Base-by-base conservation (phyloP, 2,113 vertebrate species). In the Paedocypris sp. region DNA sequence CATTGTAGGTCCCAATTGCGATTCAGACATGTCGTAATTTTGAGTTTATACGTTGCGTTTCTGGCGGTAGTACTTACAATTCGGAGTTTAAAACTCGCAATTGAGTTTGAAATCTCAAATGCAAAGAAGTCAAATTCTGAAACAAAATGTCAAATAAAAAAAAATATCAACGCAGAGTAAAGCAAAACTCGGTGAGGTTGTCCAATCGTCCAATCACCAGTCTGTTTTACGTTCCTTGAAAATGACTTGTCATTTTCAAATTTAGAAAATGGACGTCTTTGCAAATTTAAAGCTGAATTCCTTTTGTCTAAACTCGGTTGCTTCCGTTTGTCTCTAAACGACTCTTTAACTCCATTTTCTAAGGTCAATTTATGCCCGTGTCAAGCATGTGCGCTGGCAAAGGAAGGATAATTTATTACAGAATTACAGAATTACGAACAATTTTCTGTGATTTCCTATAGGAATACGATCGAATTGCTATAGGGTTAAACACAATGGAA, bases 391-490 rank as follows among this genome's bases (percentile, higher is more conserved):
- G 50, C 25, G 43, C 63, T 15, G 29, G 33, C 18, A 32, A 16
- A 18, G 72, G 22, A 47, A 57, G 71, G 26, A 62, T 43, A 41
- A 66, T 62, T 62, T 68, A 28, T 61, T 46, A 71, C 4, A 66
- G 56, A 67, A 74, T 73, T 65, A 67, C 18, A 41, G 36, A 54
- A 74, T 72, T 79, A 71, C 25, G 1, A 8, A 56, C 16, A 41
- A 71, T 76, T 73, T 66, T 51, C 43, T 26, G 22, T 71, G 38
- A 66, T 60, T 53, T 50, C 62, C 42, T 69, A 58, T 52, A 58
- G 61, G 65, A 57, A 35, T 52, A 39, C 35, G 19, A 51, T 64
- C 60, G 65, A 65, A 51, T 68, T 64, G 46, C 46, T 32, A 43
- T 67, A 43, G 38, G 66, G 61, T 65, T 65, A 61, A 68, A 61